These are phyloP conservation scores for Salarias fasciatus DNA, from an alignment of 2,797 vertebrate species.

Conservation along the genomic window DNA sequence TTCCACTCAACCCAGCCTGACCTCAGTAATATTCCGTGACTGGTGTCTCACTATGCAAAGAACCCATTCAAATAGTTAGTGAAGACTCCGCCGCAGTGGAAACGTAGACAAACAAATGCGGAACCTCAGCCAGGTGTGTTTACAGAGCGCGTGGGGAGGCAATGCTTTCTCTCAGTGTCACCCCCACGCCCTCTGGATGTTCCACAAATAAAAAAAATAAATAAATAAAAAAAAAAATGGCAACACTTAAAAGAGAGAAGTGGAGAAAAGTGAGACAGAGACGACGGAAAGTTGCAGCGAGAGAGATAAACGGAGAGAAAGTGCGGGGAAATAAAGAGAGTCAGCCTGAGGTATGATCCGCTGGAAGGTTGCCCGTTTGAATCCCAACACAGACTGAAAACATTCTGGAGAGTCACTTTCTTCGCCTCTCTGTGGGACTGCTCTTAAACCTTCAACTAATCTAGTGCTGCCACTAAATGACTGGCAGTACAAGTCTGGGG, in stretches of 20 bases:
- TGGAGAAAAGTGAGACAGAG: slow-evolving; percentile 5
- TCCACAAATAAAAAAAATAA: background rate
- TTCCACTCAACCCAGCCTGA: slow-evolving; percentile 32
- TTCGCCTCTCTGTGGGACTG: slow-evolving; percentile 32
- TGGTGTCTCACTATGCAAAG: slow-evolving; percentile 58
- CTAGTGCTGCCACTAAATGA: slow-evolving; percentile 48
- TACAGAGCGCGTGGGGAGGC: background rate
- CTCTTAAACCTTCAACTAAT: slow-evolving; percentile 46
- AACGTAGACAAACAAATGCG: slow-evolving; percentile 49
- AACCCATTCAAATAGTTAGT: slow-evolving; percentile 55
- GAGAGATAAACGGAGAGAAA: slow-evolving; percentile 14
- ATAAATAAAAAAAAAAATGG: too few species aligned
- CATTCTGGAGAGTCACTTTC: slow-evolving; percentile 31
- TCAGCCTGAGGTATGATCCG: slow-evolving; percentile 29
- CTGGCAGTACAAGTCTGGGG: slow-evolving; percentile 41
- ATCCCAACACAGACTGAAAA: slow-evolving; percentile 34
- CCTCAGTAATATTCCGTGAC: slow-evolving; percentile 41
- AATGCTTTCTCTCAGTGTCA: background rate
- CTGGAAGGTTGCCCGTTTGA: slow-evolving; percentile 51
- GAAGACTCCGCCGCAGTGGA: slow-evolving; percentile 28
- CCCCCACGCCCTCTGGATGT: slow-evolving; percentile 5
- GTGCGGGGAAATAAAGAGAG: slow-evolving; percentile 6
- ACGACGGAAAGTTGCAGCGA: background rate
- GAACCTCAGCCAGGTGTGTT: slow-evolving; percentile 37
- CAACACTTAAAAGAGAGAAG: slow-evolving; percentile 7